Conservation (phyloP, 2,113 vertebrate genomes). For the Hyaena hyaena region DNA sequence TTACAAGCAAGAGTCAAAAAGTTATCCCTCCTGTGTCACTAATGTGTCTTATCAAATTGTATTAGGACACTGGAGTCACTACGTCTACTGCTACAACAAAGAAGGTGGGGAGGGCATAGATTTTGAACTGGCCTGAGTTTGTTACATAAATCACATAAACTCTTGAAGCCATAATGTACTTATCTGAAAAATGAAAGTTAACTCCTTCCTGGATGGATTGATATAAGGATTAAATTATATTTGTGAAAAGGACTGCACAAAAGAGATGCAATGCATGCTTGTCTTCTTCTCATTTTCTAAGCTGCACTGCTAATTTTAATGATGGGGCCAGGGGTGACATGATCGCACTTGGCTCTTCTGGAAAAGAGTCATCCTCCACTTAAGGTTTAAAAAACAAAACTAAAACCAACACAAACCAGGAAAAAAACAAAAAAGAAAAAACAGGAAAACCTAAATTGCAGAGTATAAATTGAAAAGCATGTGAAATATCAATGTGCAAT, state of each 20-base stretch:
- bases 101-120: background rate
- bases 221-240: background rate
- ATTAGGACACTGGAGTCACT: background rate
- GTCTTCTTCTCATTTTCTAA: background rate
- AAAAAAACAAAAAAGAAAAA: background rate
- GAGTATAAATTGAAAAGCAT: constrained; percentile 20
- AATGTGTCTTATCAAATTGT: background rate
- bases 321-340: background rate
- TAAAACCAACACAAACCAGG: constrained; percentile 10
- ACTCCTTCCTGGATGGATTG: background rate
- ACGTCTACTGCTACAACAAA: background rate
- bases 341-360: background rate
- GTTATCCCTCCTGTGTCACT: background rate
- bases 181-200: background rate
- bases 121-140: background rate
- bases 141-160: background rate
- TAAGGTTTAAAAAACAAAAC: background rate
- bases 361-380: background rate
- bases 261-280: background rate
- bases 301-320: background rate
- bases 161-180: background rate
- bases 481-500: background rate
- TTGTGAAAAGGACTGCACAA: background rate
- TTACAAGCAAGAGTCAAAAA: background rate
- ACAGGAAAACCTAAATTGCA: background rate